Evolutionary conservation across 30 jellyfish, hydroid and myxozoan species (phyloP), one percentile per base, ranked within the genome.

Genomic region (Nemopilema nomurai): DNA sequence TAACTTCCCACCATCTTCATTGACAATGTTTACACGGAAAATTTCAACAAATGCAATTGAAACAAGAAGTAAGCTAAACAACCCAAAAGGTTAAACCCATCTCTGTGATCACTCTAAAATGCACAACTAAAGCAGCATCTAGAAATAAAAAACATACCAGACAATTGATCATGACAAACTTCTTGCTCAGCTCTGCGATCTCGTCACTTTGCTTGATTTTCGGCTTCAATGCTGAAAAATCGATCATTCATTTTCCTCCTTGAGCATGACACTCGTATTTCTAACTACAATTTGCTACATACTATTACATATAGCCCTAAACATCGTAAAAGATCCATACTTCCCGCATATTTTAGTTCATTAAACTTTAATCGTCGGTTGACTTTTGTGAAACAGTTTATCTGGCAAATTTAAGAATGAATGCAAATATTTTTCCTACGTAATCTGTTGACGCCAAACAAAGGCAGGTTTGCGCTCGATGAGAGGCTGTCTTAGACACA

Each of bases 131-230:
- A n/a, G n/a, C n/a, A n/a, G n/a, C n/a, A n/a, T n/a, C n/a, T n/a
- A n/a, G n/a, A n/a, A n/a, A 32, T 26, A 28, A 57, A 0, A 23
- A 1, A 86, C 90, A 51, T 83, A 95, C 99, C 94, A 91, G 67
- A 49, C 94, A 76, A 76, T 86, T 90, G 81, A 95, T 97, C 97
- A 95, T 89, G 74, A 95, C 82, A 80, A 95, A 95, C 23, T 90
- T 69, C 51, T 89, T 95, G 85, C 97, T 90, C 21, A 95, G 92
- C 64, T 95, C 99, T 18, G 89, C 97, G 28, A 95, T 28, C 29
- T 86, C 97, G 49, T 76, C 69, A 57, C 88, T 88, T 23, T 87
- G 79, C 49, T 71, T 80, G 27, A 95, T 74, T 66, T 74, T 86
- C 27, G 97, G 96, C 77, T 95, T 95, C 66, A 95, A 89, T 32